Evolutionary conservation across 2,888 invertebrate genomes (phyloP).

Genomic region (Dynastes tityus): DNA sequence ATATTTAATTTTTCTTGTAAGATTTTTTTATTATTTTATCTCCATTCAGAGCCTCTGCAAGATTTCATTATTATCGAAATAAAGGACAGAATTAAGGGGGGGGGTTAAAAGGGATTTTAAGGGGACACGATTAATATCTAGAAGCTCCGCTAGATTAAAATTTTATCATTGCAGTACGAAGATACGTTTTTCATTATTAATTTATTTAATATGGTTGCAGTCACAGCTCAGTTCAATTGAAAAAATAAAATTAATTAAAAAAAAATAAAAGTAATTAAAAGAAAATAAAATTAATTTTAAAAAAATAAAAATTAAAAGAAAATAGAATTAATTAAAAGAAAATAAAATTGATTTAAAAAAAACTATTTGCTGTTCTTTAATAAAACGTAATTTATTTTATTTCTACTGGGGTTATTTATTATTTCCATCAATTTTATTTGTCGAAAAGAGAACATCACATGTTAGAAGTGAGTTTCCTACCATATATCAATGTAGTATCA

Average conservation of each 20-base stretch:
- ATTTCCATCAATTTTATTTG: too few species aligned
- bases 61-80: not conserved
- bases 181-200: not conserved
- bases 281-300: too few species aligned
- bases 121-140: not conserved
- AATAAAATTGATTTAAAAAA: not conserved
- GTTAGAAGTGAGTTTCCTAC: not conserved
- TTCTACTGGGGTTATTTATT: too few species aligned
- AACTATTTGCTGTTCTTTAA: not conserved
- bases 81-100: not conserved
- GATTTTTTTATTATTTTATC: not conserved
- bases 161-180: not conserved
- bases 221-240: conserved; percentile 28
- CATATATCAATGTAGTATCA: too few species aligned
- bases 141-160: not conserved
- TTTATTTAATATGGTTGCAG: conserved; percentile 50
- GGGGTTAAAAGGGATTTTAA: not conserved
- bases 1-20: not conserved
- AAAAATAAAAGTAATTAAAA: not conserved
- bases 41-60: not conserved
- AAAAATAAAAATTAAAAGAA: too few species aligned
- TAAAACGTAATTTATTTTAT: not conserved
- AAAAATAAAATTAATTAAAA: conserved; percentile 12
- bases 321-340: not conserved
- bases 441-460: not conserved